phyloP scores from a whole-genome alignment of 2,888 invertebrate genomes.

The Euzophera pinguis region DNA sequence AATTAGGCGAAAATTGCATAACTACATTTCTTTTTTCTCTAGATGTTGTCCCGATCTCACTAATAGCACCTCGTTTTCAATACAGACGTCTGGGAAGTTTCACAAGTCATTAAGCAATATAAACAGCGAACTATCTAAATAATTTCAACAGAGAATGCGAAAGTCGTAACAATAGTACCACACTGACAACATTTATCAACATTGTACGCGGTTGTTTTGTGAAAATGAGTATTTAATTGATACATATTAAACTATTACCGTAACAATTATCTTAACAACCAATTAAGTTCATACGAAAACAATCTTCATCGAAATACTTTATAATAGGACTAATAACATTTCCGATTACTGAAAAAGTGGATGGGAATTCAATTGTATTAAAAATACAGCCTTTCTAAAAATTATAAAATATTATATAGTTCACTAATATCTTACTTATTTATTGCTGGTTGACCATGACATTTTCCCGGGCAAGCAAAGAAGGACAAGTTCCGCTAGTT shows the following conservation, averaged over 20 bases:
- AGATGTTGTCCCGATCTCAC: not conserved
- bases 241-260: not conserved
- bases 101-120: conserved; percentile 5
- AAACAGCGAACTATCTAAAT: conserved; percentile 7
- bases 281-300: not conserved
- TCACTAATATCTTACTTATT: no score
- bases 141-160: conserved; percentile 4
- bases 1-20: conserved; percentile 2
- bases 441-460: not conserved
- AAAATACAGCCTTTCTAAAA: no score
- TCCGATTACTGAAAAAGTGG: no score
- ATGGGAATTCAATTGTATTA: no score
- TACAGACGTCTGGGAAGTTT: conserved; percentile 1
- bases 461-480: not conserved
- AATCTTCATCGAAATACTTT: no score
- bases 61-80: conserved; percentile 6
- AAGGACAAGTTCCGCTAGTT: conserved; percentile 3
- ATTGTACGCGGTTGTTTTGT: not conserved
- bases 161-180: conserved; percentile 2
- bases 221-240: conserved; percentile 8
- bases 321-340: no score
- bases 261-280: not conserved
- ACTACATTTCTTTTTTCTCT: conserved; percentile 5
- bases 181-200: not conserved
- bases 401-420: no score